Percentiles rank a stretch among this genome's conserved stretches.
Conservation (phyloP, 2,113 vertebrate species). For the Ammospiza nelsoni region DNA sequence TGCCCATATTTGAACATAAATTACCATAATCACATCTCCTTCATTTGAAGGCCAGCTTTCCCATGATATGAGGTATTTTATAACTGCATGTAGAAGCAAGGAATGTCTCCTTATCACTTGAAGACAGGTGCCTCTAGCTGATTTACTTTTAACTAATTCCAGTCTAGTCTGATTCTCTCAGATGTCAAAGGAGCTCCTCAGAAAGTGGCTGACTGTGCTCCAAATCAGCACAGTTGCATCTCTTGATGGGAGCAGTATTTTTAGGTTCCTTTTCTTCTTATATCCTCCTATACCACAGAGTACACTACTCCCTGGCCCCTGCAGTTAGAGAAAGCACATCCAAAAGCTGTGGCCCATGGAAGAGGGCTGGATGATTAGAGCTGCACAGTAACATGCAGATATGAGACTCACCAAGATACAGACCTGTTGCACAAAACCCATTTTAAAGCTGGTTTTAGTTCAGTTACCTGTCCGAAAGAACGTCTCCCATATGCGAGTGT, state of each 20-base stretch:
- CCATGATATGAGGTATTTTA: background rate
- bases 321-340: background rate
- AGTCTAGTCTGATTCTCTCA: background rate
- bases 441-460: background rate
- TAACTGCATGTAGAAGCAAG: background rate
- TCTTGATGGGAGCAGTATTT: background rate
- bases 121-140: background rate
- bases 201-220: background rate
- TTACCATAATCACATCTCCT: background rate
- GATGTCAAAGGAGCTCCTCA: background rate
- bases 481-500: fast-evolving
- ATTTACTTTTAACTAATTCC: background rate
- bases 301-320: background rate
- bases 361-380: background rate
- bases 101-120: background rate
- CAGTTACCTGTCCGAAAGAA: background rate
- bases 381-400: background rate
- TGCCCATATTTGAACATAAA: background rate
- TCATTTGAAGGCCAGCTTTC: background rate
- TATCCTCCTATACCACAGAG: background rate
- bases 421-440: background rate
- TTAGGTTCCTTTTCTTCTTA: background rate
- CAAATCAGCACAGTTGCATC: background rate
- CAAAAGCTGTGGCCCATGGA: background rate
- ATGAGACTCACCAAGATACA: background rate